A percentile compares a stretch with the other conserved stretches of the same genome.
These are phyloP conservation scores for Luperina testacea DNA, from an alignment of 2,888 invertebrate genomes.

Conservation along the genomic window DNA sequence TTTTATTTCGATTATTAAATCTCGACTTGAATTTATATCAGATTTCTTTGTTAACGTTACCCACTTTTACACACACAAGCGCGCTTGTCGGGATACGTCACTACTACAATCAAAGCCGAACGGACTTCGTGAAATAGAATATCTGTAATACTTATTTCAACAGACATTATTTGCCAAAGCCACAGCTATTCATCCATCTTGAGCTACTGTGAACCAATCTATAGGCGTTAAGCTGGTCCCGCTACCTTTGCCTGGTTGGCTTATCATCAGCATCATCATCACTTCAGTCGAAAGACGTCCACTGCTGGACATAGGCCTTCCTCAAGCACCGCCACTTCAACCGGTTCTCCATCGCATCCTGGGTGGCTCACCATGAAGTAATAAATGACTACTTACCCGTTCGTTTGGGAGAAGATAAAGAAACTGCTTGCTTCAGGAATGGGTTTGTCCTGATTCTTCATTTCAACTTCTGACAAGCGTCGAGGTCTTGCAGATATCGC, in stretches of 20 bases:
- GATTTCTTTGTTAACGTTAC: too few relatives aligned
- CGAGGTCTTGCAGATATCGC: slow-evolving; percentile 93
- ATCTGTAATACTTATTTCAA: too few relatives aligned
- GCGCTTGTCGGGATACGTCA: too few relatives aligned
- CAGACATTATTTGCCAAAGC: too few relatives aligned
- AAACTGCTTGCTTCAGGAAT: slow-evolving; percentile 97
- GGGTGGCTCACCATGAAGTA: neutral
- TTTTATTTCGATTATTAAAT: too few relatives aligned
- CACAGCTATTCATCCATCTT: too few relatives aligned
- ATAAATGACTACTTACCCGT: slow-evolving; percentile 91
- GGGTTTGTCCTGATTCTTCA: slow-evolving; percentile 95
- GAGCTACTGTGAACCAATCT: neutral
- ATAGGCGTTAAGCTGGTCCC: too few relatives aligned
- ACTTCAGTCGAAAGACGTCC: neutral
- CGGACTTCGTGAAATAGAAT: too few relatives aligned
- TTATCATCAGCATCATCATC: neutral
- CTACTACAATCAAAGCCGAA: too few relatives aligned
- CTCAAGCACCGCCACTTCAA: neutral
- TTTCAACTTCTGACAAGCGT: slow-evolving; percentile 95
- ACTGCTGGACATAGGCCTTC: neutral
- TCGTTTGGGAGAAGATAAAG: slow-evolving; percentile 96
- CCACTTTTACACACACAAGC: too few relatives aligned
- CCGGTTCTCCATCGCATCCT: neutral
- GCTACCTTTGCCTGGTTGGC: neutral
- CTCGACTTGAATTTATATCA: too few relatives aligned